Conservation (phyloP, 2,113 vertebrate genomes). For the Clarias batrachus region DNA sequence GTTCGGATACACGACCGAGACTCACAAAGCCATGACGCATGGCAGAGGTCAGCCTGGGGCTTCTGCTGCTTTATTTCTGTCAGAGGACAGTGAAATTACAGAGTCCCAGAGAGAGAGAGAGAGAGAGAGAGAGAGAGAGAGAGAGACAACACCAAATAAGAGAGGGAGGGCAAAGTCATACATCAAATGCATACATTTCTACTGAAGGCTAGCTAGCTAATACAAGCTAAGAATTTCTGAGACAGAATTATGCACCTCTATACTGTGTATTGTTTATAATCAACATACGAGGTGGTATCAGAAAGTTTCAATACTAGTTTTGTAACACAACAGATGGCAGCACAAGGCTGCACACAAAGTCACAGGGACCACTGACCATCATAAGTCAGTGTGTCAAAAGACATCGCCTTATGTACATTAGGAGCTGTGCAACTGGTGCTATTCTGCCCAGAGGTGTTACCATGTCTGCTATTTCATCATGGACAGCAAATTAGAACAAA, state of each 20-base stretch:
- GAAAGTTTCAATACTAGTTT: too few relatives aligned
- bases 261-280: background rate
- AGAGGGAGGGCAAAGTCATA: background rate
- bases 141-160: too few relatives aligned
- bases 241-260: background rate
- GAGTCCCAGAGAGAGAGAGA: background rate
- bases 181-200: background rate
- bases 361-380: too few relatives aligned
- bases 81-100: background rate
- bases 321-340: too few relatives aligned
- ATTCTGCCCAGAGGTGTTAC: too few relatives aligned
- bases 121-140: background rate
- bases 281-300: background rate
- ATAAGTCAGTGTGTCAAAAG: too few relatives aligned
- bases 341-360: too few relatives aligned
- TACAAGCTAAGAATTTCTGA: background rate
- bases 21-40: conserved; percentile 5
- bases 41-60: background rate
- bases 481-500: too few relatives aligned
- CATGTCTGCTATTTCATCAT: too few relatives aligned
- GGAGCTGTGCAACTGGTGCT: too few relatives aligned
- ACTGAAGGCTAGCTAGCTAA: background rate
- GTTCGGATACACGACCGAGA: background rate
- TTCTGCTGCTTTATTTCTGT: conserved; percentile 1
- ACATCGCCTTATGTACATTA: too few relatives aligned